phyloP scores from a whole-genome alignment of 1,140 invertebrate genomes.

The Caenorhabditis remanei region DNA sequence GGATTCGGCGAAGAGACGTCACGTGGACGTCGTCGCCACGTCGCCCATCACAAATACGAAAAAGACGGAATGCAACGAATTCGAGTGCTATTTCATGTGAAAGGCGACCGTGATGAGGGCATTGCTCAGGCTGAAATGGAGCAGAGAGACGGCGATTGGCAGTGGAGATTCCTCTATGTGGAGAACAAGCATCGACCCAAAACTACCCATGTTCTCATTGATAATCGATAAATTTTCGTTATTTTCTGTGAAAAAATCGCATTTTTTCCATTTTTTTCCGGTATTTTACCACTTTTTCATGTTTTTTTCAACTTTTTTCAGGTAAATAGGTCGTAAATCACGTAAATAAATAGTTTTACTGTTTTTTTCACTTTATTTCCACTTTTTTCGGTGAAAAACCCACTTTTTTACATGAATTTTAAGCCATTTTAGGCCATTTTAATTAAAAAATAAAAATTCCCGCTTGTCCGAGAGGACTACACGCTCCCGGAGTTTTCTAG shows the following conservation, averaged over 20 bases:
- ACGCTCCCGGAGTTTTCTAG: no score
- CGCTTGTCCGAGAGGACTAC: no score
- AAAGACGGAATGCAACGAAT: slow-evolving; percentile 75
- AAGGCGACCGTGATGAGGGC: slow-evolving; percentile 69
- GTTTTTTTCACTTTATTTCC: no score
- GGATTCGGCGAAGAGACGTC: slow-evolving; percentile 71
- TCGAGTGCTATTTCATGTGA: slow-evolving; percentile 71
- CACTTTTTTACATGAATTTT: neutral
- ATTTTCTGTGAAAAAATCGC: neutral
- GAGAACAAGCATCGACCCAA: slow-evolving; percentile 67
- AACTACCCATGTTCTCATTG: slow-evolving; percentile 70
- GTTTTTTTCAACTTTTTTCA: no score
- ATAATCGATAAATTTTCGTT: slow-evolving; percentile 70
- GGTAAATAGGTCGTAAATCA: no score
- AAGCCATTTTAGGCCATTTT: neutral
- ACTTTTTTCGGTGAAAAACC: no score
- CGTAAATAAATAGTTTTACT: no score
- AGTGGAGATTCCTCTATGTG: slow-evolving; percentile 73
- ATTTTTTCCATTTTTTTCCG: neutral
- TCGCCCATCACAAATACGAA: slow-evolving; percentile 71
- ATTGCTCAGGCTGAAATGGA: slow-evolving; percentile 71
- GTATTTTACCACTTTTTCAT: neutral
- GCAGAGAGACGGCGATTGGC: slow-evolving; percentile 73
- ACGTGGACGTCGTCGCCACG: slow-evolving; percentile 71
- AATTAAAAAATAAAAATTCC: no score